phyloP scores from a whole-genome alignment of 2,888 invertebrate species.

The Limnephilus auricula region DNA sequence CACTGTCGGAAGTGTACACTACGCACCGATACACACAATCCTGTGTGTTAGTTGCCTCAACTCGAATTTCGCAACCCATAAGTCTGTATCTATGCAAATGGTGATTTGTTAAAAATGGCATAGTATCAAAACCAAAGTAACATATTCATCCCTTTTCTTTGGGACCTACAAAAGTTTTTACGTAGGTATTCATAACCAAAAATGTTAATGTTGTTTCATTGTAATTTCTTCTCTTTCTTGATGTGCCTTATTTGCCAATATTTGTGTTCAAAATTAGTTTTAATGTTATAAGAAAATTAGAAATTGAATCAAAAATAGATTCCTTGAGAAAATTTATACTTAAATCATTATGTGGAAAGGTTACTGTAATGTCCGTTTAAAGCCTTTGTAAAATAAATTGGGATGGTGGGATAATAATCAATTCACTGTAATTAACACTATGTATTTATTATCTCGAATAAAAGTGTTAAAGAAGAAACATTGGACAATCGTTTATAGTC shows the following conservation, averaged over 20 bases:
- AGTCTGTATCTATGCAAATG: background rate
- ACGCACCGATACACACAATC: no score
- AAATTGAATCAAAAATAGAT: background rate
- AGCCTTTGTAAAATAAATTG: no score
- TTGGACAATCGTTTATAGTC: no score
- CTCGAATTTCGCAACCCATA: no score
- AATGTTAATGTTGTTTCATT: background rate
- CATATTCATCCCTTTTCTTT: background rate
- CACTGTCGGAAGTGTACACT: no score
- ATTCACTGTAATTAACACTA: no score
- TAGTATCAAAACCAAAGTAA: background rate
- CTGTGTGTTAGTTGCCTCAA: no score
- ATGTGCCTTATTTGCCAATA: conserved; percentile 56
- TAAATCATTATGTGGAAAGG: background rate
- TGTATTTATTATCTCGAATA: no score
- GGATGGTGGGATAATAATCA: no score
- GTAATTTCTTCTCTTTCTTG: conserved; percentile 16
- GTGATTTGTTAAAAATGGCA: background rate
- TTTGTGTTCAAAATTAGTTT: conserved; percentile 53
- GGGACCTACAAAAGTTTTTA: background rate
- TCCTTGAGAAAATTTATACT: background rate
- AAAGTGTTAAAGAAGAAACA: no score
- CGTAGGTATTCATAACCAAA: background rate
- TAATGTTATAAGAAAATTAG: conserved; percentile 9
- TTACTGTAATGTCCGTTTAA: no score